Evolutionary conservation across 2,797 vertebrate genomes (phyloP), one percentile per base, ranked within the genome.

Genomic region (Knipowitschia caucasica): DNA sequence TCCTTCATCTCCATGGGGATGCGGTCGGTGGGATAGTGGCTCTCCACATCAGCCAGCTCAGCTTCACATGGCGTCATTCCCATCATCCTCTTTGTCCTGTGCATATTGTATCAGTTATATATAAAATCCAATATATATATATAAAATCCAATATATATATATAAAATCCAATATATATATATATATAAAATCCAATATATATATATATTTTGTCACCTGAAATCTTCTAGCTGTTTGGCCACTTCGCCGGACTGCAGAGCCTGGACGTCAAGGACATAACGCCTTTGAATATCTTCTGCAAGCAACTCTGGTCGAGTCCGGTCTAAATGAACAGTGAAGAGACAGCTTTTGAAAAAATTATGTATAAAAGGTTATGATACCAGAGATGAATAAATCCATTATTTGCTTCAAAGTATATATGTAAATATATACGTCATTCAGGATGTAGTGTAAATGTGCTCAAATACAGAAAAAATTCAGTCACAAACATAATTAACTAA

Each of bases 71-170:
- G 92, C 0, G 94, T 95, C 94, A 96, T 96, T 59, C 94, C 94
- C 92, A 96, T 95, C 89, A 91, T 94, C 71, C 93, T 88, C 84
- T 96, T 95, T 52, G 92, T 88, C 82, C 93, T 94, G 60, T 5
- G n/a, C 11, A 53, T 25, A 27, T 52, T 14, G 60, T 31, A 69
- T 30, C 21, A 43, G 7, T 7, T 7, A 5, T 9, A 33, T 12
- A 31, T 21, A 2, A n/a, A n/a, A n/a, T n/a, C n/a, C n/a, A 1
- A 36, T 6, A 36, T 7, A 15, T 36, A 7, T 15, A 36, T 7
- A 36, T 15, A 36, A 36, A 36, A 7, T 5, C 20, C 36, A 39
- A n/a, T 8, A 43, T 24, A 7, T 14, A 3, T 12, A 24, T 24
- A 5, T n/a, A 9, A n/a, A n/a, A n/a, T n/a, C n/a, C n/a, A n/a